Evolutionary conservation across 2,888 invertebrate genomes (phyloP).

Genomic region (Tetragonula carbonaria): DNA sequence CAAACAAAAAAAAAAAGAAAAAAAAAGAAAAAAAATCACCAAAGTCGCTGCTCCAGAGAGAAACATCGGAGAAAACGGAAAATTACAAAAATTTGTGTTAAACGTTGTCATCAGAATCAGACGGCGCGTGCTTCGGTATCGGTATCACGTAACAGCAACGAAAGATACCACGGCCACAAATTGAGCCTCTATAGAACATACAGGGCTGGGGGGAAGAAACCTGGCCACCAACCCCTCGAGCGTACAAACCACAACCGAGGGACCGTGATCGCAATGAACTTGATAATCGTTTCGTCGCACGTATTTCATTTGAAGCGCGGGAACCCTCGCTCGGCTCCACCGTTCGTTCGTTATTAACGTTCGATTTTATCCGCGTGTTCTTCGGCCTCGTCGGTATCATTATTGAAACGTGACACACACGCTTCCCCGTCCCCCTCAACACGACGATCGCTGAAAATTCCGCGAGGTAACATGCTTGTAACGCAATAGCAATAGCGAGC

Average conservation of each 20-base stretch:
- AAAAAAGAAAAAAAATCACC: too few species aligned
- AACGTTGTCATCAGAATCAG: neutral
- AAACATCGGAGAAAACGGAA: neutral
- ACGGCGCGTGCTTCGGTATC: neutral
- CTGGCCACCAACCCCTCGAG: neutral
- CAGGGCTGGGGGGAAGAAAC: too few species aligned
- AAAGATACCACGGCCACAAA: constrained; percentile 10
- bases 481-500: constrained; percentile 12
- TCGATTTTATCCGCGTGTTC: constrained; percentile 9
- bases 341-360: constrained; percentile 29
- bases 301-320: constrained; percentile 34
- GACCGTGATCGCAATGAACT: constrained; percentile 5
- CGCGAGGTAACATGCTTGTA: constrained; percentile 7
- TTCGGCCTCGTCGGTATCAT: constrained; percentile 21
- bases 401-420: constrained; percentile 37
- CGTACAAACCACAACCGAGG: neutral
- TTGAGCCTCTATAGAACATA: neutral
- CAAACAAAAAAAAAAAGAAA: too few species aligned
- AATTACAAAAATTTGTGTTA: neutral
- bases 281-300: constrained; percentile 36
- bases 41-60: too few species aligned
- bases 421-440: neutral
- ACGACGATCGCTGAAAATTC: constrained; percentile 17
- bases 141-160: neutral
- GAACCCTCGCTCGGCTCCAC: neutral